Conservation (phyloP, 2,888 invertebrate genomes). For the Chromoteleia sp. region DNA sequence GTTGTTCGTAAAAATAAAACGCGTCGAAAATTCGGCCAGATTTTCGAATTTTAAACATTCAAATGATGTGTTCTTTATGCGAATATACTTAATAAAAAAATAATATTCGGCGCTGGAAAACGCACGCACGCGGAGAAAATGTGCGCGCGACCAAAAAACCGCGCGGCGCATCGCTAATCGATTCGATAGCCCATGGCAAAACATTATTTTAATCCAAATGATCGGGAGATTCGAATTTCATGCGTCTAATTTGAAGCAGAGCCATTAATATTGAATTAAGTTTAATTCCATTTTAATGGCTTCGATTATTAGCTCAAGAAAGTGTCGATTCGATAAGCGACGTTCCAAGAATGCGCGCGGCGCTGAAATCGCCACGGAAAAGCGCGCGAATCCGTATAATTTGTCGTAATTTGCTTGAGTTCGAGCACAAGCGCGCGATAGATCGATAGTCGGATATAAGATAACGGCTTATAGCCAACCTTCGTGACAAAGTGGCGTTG, state of each 20-base stretch:
- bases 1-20: conserved; percentile 41
- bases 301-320: not conserved
- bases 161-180: conserved; percentile 26
- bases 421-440: not conserved
- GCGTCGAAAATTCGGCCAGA: not conserved
- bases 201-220: conserved; percentile 47
- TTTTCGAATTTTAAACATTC: conserved; percentile 46
- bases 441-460: conserved; percentile 52
- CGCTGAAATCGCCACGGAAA: not conserved
- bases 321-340: conserved; percentile 20
- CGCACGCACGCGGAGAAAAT: conserved; percentile 11
- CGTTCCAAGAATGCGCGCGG: not conserved
- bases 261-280: conserved; percentile 39
- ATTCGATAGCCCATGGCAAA: conserved; percentile 51
- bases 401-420: not conserved
- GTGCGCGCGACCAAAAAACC: conserved; percentile 9
- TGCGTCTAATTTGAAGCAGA: conserved; percentile 15
- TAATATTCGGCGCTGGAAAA: conserved; percentile 27
- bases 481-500: conserved; percentile 37
- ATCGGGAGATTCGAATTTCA: conserved; percentile 20
- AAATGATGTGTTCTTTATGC: conserved; percentile 55
- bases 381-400: not conserved
- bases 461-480: conserved; percentile 42
- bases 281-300: conserved; percentile 34
- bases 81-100: conserved; percentile 50